Conservation (phyloP, 2,797 vertebrate species). For the Spinibarbus caldwelli region DNA sequence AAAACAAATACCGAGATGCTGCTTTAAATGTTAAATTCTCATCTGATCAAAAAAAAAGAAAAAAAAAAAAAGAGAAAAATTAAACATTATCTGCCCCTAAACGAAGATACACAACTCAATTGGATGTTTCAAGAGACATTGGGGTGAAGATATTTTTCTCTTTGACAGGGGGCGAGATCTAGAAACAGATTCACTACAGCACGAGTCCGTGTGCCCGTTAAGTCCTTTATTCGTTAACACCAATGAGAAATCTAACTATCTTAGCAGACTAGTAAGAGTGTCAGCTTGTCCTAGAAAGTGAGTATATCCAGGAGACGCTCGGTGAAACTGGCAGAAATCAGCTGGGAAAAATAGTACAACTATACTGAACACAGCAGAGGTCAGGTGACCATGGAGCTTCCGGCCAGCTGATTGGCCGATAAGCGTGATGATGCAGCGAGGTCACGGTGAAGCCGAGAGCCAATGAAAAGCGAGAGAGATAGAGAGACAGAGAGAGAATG, state of each 20-base stretch:
- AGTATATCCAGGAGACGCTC: conserved; percentile 67
- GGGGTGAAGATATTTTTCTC: conserved; percentile 48
- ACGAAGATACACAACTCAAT: conserved; percentile 36
- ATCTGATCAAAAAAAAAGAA: conserved; percentile 51
- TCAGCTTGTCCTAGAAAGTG: conserved; percentile 75
- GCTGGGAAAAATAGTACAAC: conserved; percentile 67
- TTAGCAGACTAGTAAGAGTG: conserved; percentile 74
- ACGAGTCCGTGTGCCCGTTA: conserved; percentile 70
- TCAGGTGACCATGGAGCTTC: conserved; percentile 58
- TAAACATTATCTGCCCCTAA: conserved; percentile 37
- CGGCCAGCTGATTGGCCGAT: conserved; percentile 70
- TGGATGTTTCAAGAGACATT: conserved; percentile 32
- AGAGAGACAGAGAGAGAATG: not conserved
- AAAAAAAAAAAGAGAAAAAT: conserved; percentile 48
- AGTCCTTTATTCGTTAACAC: conserved; percentile 78
- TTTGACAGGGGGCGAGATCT: conserved; percentile 49
- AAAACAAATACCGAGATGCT: conserved; percentile 72
- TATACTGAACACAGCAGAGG: conserved; percentile 60
- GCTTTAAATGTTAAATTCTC: conserved; percentile 64
- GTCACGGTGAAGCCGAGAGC: conserved; percentile 53
- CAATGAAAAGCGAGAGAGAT: conserved; percentile 68
- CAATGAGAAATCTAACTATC: conserved; percentile 80
- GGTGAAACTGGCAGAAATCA: conserved; percentile 66
- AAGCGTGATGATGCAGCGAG: conserved; percentile 46
- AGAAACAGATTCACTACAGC: conserved; percentile 73